These are phyloP conservation scores for Echinometra lucunter DNA, from an alignment of 53 echinoderm and acorn worm species.

Conservation along the genomic window DNA sequence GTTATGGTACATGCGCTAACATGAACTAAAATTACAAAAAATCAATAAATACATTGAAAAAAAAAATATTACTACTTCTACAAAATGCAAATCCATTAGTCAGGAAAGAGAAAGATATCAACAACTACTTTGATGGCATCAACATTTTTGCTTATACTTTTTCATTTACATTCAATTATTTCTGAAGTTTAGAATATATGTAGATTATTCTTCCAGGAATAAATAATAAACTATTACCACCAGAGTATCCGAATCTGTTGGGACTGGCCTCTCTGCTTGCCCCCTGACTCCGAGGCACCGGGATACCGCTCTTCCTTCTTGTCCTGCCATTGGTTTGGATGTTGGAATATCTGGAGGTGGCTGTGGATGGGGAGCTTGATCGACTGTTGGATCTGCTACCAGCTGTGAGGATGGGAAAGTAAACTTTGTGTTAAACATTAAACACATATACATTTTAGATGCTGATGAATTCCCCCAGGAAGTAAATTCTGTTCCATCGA, in stretches of 20 bases:
- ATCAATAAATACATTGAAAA: too few relatives aligned
- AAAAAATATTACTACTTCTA: too few relatives aligned
- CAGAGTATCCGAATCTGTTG: slow-evolving; percentile 80
- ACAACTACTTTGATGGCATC: too few relatives aligned
- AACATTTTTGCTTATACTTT: background rate
- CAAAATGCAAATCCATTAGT: too few relatives aligned
- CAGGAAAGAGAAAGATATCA: too few relatives aligned
- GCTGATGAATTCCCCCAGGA: too few relatives aligned
- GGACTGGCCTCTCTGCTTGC: slow-evolving; percentile 94
- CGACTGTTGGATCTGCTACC: slow-evolving; percentile 91
- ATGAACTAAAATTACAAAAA: too few relatives aligned
- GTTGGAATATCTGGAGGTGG: slow-evolving; percentile 69
- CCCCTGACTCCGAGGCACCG: slow-evolving; percentile 96
- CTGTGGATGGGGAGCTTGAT: slow-evolving; percentile 92
- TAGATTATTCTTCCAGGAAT: background rate
- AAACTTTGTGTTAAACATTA: background rate
- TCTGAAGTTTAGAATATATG: background rate
- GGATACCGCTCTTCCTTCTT: slow-evolving; percentile 92
- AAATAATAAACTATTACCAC: slow-evolving; percentile 32
- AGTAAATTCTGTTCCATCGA: background rate
- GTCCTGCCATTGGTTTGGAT: slow-evolving; percentile 81
- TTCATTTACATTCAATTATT: background rate
- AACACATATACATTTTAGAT: background rate
- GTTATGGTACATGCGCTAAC: too few relatives aligned
- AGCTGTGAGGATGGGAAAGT: slow-evolving; percentile 69